Base-by-base conservation (phyloP, 2,888 invertebrate species). In the Congeria kusceri region DNA sequence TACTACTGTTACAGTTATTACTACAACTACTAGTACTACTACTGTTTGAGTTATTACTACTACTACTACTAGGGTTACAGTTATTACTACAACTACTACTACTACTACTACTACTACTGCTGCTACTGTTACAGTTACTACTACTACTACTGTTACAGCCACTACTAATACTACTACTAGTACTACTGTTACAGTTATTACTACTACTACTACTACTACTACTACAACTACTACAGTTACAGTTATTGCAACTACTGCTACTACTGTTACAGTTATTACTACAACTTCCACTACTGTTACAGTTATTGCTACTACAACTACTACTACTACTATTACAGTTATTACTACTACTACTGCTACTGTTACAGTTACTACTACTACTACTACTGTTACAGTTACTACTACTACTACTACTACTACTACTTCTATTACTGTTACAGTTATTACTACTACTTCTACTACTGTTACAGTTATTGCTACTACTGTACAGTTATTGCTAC, bases 401-500 rank as follows among this genome's bases (percentile, higher is more conserved):
- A 49, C 49, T 15, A 49, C 5, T 49, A 49, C 49, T 49, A 49
- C 49, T 49, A 49, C 20, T 20, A 49, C 49, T 20, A 9, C 49
- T 20, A 49, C 49, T 20, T 13, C 58, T 25, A 58, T 23, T 28
- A 23, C 58, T 58, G 4, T 23, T 28, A 58, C 27, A 5, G 4
- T 15, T 49, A 49, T 15, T 20, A 49, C 49, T 49, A 49, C 18
- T 20, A 49, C 49, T 49, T 5, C 20, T 49, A 20, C 49, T 49
- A 9, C 20, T 20, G 15, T 15, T 49, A 58, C 58, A 5, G 20
- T 23, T 28, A 28, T 23, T 25, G 20, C 58, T 58, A 58, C 58
- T 58, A 58, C 58, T 58, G n/a, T 56, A 58, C 58, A 13, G 20
- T 23, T 58, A 58, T 18, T 25, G 20, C 58, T 58, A 58, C 58